These are phyloP conservation scores for Crocodylus rhombifer DNA, from an alignment of 2,797 vertebrate genomes.

Conservation along the genomic window DNA sequence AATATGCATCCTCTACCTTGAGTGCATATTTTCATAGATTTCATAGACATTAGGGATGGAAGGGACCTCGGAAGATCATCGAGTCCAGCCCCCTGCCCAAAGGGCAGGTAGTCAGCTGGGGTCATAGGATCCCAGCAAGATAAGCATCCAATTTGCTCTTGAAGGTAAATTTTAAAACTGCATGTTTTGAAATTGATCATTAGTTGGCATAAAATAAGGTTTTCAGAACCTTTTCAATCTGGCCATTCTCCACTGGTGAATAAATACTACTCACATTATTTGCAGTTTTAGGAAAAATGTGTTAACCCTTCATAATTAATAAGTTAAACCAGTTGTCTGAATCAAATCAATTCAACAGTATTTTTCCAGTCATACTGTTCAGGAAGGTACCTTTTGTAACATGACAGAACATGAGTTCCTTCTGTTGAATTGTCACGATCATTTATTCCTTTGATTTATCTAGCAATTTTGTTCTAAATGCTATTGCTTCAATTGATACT, in stretches of 20 bases:
- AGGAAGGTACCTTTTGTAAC: neutral
- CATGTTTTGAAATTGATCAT: neutral
- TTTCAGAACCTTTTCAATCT: neutral
- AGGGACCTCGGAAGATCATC: too few relatives aligned
- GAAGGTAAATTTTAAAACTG: neutral
- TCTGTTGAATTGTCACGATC: neutral
- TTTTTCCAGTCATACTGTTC: too few relatives aligned
- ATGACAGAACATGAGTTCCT: neutral
- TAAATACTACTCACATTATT: neutral
- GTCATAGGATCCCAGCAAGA: too few relatives aligned
- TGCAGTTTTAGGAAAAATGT: neutral
- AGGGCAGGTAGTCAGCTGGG: too few relatives aligned
- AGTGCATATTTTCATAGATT: neutral
- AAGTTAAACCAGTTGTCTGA: neutral
- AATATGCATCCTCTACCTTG: neutral
- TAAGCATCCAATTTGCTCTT: too few relatives aligned
- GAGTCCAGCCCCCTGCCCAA: too few relatives aligned
- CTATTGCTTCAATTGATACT: neutral
- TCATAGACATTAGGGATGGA: too few relatives aligned
- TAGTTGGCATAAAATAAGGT: slow-evolving; percentile 52
- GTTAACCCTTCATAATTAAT: neutral
- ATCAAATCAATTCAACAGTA: neutral
- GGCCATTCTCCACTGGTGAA: neutral
- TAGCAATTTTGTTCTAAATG: neutral
- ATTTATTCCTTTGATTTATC: neutral